Evolutionary conservation across 2,888 invertebrate species (phyloP).

Genomic region (Agriotes lineatus): DNA sequence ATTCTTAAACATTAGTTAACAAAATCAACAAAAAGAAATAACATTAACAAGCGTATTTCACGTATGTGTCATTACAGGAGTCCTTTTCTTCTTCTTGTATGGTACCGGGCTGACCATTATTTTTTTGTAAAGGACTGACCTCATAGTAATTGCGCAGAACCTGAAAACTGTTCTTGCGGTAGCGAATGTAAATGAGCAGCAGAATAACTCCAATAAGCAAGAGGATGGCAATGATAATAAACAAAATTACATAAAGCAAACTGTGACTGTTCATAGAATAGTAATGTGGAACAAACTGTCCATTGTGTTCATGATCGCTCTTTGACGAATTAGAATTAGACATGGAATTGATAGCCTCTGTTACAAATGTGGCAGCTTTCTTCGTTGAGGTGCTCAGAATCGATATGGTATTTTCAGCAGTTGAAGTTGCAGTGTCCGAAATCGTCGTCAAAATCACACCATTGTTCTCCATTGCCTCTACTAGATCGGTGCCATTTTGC

Average conservation of each 20-base stretch:
- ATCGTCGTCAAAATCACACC: constrained; percentile 8
- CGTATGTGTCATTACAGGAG: constrained; percentile 13
- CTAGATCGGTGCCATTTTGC: not conserved
- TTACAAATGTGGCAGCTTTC: constrained; percentile 6
- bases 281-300: not conserved
- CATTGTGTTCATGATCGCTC: constrained; percentile 5
- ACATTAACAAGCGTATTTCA: constrained; percentile 20
- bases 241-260: constrained; percentile 50
- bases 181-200: constrained; percentile 48
- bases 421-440: constrained; percentile 10
- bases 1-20: not conserved
- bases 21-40: constrained; percentile 1
- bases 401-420: not conserved
- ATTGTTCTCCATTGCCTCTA: not conserved
- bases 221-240: constrained; percentile 50
- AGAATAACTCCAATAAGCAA: constrained; percentile 47
- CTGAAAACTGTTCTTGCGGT: constrained; percentile 43
- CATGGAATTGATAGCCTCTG: not conserved
- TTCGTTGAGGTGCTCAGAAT: constrained; percentile 19
- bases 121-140: constrained; percentile 45
- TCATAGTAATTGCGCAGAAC: constrained; percentile 45
- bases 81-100: constrained; percentile 10
- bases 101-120: constrained; percentile 28
- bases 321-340: constrained; percentile 8
- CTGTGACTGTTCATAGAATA: constrained; percentile 20